These are phyloP conservation scores for Papilio protenor DNA, from an alignment of 2,888 invertebrate genomes.

Conservation along the genomic window DNA sequence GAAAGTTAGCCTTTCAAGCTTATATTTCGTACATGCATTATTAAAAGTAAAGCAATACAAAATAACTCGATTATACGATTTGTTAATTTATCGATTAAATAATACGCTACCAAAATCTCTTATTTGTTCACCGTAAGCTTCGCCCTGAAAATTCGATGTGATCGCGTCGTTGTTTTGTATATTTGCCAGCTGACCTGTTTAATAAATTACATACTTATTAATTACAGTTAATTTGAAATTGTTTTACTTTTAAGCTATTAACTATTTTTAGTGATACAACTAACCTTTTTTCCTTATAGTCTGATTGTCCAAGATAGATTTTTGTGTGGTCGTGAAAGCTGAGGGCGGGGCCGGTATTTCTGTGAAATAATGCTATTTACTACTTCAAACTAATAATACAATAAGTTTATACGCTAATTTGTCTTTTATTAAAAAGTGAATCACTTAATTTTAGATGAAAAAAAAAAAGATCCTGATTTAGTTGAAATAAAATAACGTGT, in stretches of 20 bases:
- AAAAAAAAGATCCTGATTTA: not conserved
- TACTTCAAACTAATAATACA: not conserved
- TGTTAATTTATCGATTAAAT: not conserved
- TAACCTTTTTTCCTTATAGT: constrained; percentile 79
- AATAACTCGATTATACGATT: constrained; percentile 25
- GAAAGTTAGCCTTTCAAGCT: not conserved
- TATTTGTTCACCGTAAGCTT: constrained; percentile 76
- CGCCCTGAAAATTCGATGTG: constrained; percentile 80
- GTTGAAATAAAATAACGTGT: not conserved
- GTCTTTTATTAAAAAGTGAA: not conserved
- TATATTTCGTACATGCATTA: not conserved
- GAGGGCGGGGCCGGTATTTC: constrained; percentile 94
- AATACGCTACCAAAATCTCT: constrained; percentile 69
- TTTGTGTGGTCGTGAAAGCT: constrained; percentile 85
- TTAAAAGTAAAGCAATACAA: constrained; percentile 40
- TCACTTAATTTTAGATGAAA: not conserved
- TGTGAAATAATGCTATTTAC: constrained; percentile 61
- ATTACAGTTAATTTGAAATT: constrained; percentile 40
- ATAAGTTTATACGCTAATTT: not conserved
- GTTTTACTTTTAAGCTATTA: constrained; percentile 27
- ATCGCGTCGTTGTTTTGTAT: constrained; percentile 71
- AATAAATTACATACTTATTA: constrained; percentile 18
- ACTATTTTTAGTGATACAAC: constrained; percentile 7
- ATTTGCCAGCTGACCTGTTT: constrained; percentile 70
- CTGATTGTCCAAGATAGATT: constrained; percentile 74